Conservation (phyloP, 2,797 vertebrate species). For the Poecilia velifera region DNA sequence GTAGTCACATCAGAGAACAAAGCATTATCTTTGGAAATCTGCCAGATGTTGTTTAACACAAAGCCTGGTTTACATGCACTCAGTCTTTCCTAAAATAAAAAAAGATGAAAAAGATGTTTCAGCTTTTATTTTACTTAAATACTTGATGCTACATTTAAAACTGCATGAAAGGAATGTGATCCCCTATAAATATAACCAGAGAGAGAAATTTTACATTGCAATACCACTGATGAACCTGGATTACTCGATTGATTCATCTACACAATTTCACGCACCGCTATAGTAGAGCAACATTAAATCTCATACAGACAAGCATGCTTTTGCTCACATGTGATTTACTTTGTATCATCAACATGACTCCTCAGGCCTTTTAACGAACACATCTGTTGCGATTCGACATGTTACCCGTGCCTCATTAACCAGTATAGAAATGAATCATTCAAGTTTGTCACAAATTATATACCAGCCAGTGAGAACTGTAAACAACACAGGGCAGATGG, state of each 20-base stretch:
- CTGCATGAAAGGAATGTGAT: background rate
- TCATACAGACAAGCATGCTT: constrained; percentile 11
- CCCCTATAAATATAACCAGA: background rate
- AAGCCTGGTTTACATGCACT: constrained; percentile 3
- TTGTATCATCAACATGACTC: constrained; percentile 24
- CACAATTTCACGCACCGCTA: background rate
- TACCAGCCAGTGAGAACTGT: constrained; percentile 12
- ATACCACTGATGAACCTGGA: background rate
- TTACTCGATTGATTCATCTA: background rate
- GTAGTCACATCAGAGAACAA: constrained; percentile 6
- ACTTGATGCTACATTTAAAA: background rate
- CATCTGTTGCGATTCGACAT: constrained; percentile 51
- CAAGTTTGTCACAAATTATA: constrained; percentile 34
- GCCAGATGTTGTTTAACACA: constrained; percentile 11
- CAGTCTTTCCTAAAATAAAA: background rate
- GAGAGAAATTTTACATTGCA: background rate
- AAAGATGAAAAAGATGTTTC: background rate
- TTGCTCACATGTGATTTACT: constrained; percentile 13
- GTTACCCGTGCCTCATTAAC: constrained; percentile 62
- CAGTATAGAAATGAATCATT: constrained; percentile 31
- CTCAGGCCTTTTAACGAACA: constrained; percentile 57
- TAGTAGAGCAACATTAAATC: background rate
- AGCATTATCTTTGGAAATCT: background rate
- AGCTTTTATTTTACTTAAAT: background rate
- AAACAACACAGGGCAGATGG: constrained; percentile 3